Percentiles rank a stretch among this genome's conserved stretches.
Evolutionary conservation across 2,888 invertebrate species (phyloP).

Genomic region (Cryptus viduatorius): DNA sequence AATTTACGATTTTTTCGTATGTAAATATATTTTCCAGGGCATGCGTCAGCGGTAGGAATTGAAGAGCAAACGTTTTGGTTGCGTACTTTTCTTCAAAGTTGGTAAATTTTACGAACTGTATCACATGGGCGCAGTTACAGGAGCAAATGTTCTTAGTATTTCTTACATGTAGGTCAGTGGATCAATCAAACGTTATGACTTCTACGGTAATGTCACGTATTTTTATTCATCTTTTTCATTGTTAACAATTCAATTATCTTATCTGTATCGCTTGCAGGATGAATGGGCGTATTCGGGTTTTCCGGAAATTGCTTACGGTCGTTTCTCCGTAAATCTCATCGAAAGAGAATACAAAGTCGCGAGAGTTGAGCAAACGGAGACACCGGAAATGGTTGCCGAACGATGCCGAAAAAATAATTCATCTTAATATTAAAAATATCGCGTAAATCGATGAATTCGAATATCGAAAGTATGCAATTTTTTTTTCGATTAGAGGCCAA

Average conservation of each 20-base stretch:
- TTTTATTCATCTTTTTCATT: neutral
- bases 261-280: constrained; percentile 87
- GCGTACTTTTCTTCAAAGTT: constrained; percentile 98
- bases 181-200: neutral
- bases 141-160: constrained; percentile 95
- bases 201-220: neutral
- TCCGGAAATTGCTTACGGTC: constrained; percentile 97
- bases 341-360: constrained; percentile 97
- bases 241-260: constrained; percentile 1
- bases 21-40: constrained; percentile 86
- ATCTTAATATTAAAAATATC: constrained; percentile 71
- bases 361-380: constrained; percentile 98
- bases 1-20: constrained; percentile 17
- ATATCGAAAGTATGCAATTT: neutral
- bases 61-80: constrained; percentile 95
- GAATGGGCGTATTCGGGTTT: constrained; percentile 99
- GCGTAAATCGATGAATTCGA: too few relatives aligned
- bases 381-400: constrained; percentile 96
- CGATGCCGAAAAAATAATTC: constrained; percentile 89
- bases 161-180: constrained; percentile 94
- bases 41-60: constrained; percentile 99
- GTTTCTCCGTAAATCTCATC: constrained; percentile 94
- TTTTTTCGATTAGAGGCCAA: constrained; percentile 85
- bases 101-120: constrained; percentile 99
- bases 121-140: constrained; percentile 98